These are phyloP conservation scores for Parauchenoglanis ngamensis DNA, from an alignment of 2,797 vertebrate species.

Conservation along the genomic window DNA sequence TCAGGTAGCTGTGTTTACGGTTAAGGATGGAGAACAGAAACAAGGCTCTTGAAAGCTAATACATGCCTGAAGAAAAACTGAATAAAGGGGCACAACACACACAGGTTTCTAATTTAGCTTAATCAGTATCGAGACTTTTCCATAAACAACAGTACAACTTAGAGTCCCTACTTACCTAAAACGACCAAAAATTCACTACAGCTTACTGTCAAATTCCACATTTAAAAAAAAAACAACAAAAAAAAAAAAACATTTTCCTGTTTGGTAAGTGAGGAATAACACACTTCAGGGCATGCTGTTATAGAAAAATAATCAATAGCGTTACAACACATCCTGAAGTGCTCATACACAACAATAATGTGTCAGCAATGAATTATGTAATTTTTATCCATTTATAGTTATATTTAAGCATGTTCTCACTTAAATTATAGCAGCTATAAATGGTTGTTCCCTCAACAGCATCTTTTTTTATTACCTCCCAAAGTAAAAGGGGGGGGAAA, in stretches of 20 bases:
- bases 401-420: too few species aligned
- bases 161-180: not conserved
- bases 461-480: too few species aligned
- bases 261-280: not conserved
- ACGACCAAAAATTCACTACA: not conserved
- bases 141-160: not conserved
- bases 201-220: not conserved
- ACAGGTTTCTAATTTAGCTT: not conserved
- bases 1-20: constrained; percentile 82
- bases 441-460: too few species aligned
- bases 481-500: too few species aligned
- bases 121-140: not conserved
- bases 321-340: not conserved
- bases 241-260: not conserved
- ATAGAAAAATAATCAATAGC: not conserved
- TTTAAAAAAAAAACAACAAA: not conserved
- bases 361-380: too few species aligned
- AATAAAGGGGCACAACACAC: not conserved
- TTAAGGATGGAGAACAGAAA: constrained; percentile 70
- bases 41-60: not conserved
- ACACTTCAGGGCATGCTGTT: not conserved
- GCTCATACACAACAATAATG: not conserved
- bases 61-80: not conserved
- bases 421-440: too few species aligned
- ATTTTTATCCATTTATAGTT: too few species aligned